A percentile compares a stretch with the other conserved stretches of the same genome.
Evolutionary conservation across 2,888 invertebrate genomes (phyloP).

Genomic region (Trypoxylon attenuatum): DNA sequence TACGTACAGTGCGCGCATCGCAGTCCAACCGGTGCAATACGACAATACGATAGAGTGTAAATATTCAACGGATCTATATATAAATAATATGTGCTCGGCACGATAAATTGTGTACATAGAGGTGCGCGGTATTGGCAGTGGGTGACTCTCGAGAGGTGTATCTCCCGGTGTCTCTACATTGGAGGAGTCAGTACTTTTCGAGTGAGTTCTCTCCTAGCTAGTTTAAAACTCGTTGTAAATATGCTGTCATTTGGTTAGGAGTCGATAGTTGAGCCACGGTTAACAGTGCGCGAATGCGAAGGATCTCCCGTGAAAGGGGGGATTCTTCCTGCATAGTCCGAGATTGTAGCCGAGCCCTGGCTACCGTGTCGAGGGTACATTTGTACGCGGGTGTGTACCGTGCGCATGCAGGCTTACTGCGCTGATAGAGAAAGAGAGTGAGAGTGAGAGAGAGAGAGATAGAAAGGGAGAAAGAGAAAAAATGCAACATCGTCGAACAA

Average conservation of each 20-base stretch:
- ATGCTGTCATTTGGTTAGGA: conserved; percentile 25
- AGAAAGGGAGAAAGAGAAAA: background rate
- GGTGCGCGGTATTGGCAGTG: conserved; percentile 38
- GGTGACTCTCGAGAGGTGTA: conserved; percentile 39
- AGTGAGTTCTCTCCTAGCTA: no score
- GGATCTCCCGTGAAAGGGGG: conserved; percentile 15
- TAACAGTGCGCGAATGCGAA: conserved; percentile 25
- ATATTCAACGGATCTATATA: conserved; percentile 43
- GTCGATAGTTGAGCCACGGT: conserved; percentile 25
- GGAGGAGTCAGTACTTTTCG: conserved; percentile 43
- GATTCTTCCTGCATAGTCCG: background rate
- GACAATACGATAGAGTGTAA: conserved; percentile 53
- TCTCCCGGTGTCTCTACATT: conserved; percentile 34
- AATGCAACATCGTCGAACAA: conserved; percentile 6
- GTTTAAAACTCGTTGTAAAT: conserved; percentile 52
- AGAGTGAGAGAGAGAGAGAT: background rate
- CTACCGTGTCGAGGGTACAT: background rate
- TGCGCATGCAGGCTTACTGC: conserved; percentile 2
- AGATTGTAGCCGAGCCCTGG: background rate
- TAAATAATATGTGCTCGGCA: conserved; percentile 46
- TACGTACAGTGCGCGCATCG: conserved; percentile 11
- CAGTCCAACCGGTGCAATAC: conserved; percentile 48
- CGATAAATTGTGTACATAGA: conserved; percentile 50
- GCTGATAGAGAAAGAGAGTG: background rate
- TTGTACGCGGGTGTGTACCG: background rate